Evolutionary conservation across 2,113 vertebrate species (phyloP).

Genomic region (Sylvietta virens): DNA sequence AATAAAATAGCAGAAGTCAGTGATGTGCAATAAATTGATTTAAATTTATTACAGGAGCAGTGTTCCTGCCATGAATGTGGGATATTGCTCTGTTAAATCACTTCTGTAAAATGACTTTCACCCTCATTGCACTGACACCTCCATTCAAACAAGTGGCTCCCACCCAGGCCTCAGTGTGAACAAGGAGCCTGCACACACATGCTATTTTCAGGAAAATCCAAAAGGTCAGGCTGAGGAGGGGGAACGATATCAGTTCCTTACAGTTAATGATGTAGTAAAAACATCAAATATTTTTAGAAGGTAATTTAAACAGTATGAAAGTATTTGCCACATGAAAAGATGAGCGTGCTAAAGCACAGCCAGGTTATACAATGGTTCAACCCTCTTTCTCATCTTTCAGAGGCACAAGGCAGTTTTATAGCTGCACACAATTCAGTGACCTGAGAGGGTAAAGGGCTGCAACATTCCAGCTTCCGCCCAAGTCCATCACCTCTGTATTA

Average conservation of each 20-base stretch:
- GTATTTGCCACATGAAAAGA: not conserved
- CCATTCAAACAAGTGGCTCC: not conserved
- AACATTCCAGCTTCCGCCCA: not conserved
- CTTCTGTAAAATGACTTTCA: not conserved
- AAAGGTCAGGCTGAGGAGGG: not conserved
- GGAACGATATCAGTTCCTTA: not conserved
- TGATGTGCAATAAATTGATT: slow-evolving; percentile 1
- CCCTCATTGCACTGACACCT: not conserved
- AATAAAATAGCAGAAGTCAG: not conserved
- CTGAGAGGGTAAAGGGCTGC: not conserved
- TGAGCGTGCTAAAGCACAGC: not conserved
- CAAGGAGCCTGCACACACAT: not conserved
- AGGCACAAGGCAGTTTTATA: not conserved
- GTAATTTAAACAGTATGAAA: not conserved
- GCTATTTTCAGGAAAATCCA: not conserved
- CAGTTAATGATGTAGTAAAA: not conserved
- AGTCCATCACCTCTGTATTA: not conserved
- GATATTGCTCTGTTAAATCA: not conserved
- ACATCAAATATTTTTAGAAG: not conserved
- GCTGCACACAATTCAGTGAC: not conserved
- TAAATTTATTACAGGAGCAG: not conserved
- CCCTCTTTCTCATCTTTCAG: not conserved
- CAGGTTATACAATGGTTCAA: not conserved
- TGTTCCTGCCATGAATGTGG: not conserved
- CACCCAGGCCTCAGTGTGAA: not conserved